Base-by-base conservation (phyloP, 2,797 vertebrate species). In the Epinephelus coioides region DNA sequence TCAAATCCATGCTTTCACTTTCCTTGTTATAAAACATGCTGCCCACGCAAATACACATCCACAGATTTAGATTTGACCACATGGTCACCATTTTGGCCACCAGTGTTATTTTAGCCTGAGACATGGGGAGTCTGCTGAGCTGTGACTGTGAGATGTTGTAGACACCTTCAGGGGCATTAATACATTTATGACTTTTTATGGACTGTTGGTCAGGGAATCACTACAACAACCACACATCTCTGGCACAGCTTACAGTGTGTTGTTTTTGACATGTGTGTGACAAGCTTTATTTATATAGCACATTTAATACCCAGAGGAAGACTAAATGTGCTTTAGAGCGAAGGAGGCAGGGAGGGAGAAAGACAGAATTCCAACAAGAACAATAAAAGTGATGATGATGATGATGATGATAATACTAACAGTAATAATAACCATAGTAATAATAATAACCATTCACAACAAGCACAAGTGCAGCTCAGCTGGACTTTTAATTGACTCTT, bases 31-130 rank as follows among this genome's bases (percentile, higher is more conserved):
- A 81, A 85, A 90, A 89, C 69, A 85, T 62, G 73, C 78, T 65
- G 81, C 90, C 93, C 87, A 92, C 91, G 83, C 89, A 91, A 91
- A 86, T 81, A 85, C 72, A 86, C 76, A 68, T 25, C 13, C 50
- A 78, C 71, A 4, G 44, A 86, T 91, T 91, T 91, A 91, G 88
- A 91, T 75, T 83, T 91, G 90, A 93, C 82, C 84, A 85, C 74
- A 89, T 34, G 80, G 70, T 89, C 71, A 56, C 46, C 17, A 34
- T 82, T 86, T 76, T 79, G 85, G 86, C 53, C 21, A 30, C 21
- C 6, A 19, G 1, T 73, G 71, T 64, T 70, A 73, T 83, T 90
- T 82, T 85, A 88, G 78, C 25, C 51, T 51, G 50, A 69, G 62
- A 30, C 62, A 21, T 68, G 27, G 57, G 30, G 53, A 85, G 61